phyloP scores from a whole-genome alignment of 1,140 invertebrate genomes.

The Cherax destructor region DNA sequence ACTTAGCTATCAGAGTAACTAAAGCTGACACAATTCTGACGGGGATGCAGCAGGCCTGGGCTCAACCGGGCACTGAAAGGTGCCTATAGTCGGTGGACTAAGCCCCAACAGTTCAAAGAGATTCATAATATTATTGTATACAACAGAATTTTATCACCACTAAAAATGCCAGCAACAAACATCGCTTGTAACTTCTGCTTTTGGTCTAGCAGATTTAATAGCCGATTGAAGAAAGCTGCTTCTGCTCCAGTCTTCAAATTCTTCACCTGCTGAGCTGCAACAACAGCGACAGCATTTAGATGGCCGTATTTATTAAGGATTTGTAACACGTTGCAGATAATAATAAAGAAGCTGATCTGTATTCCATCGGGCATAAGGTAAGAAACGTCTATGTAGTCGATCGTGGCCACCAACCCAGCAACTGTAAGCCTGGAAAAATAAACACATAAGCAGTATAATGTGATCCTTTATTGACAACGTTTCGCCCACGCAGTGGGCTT shows the following conservation, averaged over 20 bases:
- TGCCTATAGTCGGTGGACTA: not conserved
- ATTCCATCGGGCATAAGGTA: not conserved
- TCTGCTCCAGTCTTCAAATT: not conserved
- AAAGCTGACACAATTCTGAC: not conserved
- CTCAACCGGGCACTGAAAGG: not conserved
- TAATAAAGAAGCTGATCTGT: not conserved
- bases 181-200: not conserved
- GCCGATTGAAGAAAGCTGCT: not conserved
- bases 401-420: not conserved
- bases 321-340: not conserved
- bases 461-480: no score
- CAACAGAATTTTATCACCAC: not conserved
- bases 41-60: not conserved
- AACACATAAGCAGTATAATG: no score
- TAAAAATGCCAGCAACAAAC: not conserved
- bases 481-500: no score
- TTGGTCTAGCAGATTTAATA: not conserved
- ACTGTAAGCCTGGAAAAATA: no score
- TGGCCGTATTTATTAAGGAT: not conserved
- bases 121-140: not conserved
- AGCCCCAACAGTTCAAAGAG: not conserved
- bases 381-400: not conserved
- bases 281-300: not conserved
- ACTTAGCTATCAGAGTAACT: not conserved
- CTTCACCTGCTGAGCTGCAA: not conserved